phyloP scores from a whole-genome alignment of 23 tunicate genomes.

The Clavelina lepadiformis region DNA sequence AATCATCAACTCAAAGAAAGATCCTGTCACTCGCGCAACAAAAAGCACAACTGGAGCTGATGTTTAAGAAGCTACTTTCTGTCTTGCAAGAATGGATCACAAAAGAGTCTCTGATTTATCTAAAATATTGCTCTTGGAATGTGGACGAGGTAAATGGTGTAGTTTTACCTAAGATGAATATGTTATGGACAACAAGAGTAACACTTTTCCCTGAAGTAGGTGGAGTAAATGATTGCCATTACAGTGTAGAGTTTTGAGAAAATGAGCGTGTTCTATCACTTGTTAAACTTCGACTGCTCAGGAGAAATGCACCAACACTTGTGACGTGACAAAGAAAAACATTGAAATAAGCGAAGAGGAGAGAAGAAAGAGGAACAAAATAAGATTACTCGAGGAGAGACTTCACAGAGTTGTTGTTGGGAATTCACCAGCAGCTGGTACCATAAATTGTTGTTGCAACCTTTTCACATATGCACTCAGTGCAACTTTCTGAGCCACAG shows the following conservation, averaged over 20 bases:
- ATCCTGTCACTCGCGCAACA: not conserved
- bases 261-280: not conserved
- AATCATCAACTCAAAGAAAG: no score
- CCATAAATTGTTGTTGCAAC: no score
- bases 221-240: no score
- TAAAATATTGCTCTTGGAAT: not conserved
- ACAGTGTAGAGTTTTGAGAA: no score
- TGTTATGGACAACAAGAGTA: no score
- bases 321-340: not conserved
- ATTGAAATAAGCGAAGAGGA: conserved; percentile 5
- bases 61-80: not conserved
- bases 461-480: no score
- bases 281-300: not conserved
- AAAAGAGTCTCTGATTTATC: not conserved
- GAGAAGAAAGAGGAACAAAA: conserved; percentile 12
- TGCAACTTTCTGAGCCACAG: no score
- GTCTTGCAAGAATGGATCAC: conserved; percentile 19
- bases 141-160: no score
- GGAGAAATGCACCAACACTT: not conserved
- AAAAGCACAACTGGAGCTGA: not conserved
- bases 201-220: no score
- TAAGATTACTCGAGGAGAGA: conserved; percentile 11
- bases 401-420: conserved; percentile 17
- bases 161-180: no score
- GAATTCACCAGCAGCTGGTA: not conserved